These are phyloP conservation scores for Atta cephalotes DNA, from an alignment of 1,140 invertebrate species.

Conservation along the genomic window DNA sequence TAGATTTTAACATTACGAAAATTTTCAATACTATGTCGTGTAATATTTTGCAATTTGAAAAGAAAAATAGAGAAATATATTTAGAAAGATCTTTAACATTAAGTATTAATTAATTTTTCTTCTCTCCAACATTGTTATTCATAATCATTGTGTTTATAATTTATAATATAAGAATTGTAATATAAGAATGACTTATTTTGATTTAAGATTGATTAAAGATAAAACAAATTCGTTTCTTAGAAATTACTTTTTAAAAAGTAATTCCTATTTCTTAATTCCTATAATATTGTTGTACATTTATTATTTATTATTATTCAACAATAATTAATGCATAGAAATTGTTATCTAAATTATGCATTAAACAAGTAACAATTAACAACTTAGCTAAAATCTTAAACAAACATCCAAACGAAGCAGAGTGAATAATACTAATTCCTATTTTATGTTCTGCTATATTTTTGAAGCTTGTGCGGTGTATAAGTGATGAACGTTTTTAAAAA, in stretches of 20 bases:
- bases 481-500: constrained; percentile 43
- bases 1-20: background rate
- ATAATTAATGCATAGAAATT: background rate
- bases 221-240: background rate
- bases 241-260: background rate
- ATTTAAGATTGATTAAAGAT: background rate
- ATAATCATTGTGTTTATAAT: background rate
- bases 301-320: background rate
- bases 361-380: too few relatives aligned
- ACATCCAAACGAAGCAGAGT: background rate
- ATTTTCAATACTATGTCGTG: background rate
- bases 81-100: background rate
- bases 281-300: too few relatives aligned
- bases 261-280: background rate
- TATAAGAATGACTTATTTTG: background rate
- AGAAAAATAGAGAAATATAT: background rate
- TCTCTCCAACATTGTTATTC: background rate
- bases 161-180: background rate
- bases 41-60: background rate
- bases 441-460: constrained; percentile 3
- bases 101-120: background rate
- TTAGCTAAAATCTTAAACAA: background rate
- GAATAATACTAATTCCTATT: background rate
- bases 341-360: background rate
- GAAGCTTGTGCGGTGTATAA: background rate